Percentiles rank a stretch among this genome's conserved stretches.
Evolutionary conservation across 2,113 vertebrate species (phyloP).

Genomic region (Plectropomus leopardus): DNA sequence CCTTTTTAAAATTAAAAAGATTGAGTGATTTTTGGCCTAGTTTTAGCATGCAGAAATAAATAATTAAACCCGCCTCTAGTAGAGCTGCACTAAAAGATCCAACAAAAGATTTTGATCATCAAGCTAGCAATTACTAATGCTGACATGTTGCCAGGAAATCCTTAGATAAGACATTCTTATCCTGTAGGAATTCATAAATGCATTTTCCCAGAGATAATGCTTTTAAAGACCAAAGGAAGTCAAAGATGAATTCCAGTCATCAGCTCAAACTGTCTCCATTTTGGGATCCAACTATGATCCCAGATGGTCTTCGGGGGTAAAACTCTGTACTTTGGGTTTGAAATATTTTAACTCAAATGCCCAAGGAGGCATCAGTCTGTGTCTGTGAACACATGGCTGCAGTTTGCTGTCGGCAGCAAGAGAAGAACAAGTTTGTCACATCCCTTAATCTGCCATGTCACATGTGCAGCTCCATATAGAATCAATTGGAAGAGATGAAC

Average conservation of each 20-base stretch:
- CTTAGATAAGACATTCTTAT: constrained; percentile 31
- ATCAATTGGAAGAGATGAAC: constrained; percentile 35
- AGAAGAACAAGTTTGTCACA: constrained; percentile 35
- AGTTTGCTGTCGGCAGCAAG: constrained; percentile 34
- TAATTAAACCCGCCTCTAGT: constrained; percentile 19
- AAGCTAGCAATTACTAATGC: constrained; percentile 52
- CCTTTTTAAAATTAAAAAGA: constrained; percentile 12
- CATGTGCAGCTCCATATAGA: constrained; percentile 42
- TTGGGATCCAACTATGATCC: constrained; percentile 55
- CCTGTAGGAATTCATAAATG: constrained; percentile 48
- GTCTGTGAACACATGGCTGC: constrained; percentile 39
- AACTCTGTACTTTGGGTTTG: constrained; percentile 33
- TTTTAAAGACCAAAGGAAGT: constrained; percentile 52
- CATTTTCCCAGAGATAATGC: constrained; percentile 36
- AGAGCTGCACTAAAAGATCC: constrained; percentile 31
- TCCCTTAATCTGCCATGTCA: constrained; percentile 58
- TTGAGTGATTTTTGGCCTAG: constrained; percentile 34
- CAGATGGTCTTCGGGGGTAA: constrained; percentile 53
- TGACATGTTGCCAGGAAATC: constrained; percentile 45
- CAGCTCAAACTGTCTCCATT: constrained; percentile 34
- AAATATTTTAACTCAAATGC: constrained; percentile 62
- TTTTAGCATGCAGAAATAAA: constrained; percentile 25
- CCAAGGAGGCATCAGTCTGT: constrained; percentile 42
- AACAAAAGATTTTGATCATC: constrained; percentile 48
- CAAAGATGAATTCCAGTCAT: constrained; percentile 46